Evolutionary conservation across 2,113 vertebrate species (phyloP), one percentile per base, ranked within the genome.

Genomic region (Urocitellus parryii): DNA sequence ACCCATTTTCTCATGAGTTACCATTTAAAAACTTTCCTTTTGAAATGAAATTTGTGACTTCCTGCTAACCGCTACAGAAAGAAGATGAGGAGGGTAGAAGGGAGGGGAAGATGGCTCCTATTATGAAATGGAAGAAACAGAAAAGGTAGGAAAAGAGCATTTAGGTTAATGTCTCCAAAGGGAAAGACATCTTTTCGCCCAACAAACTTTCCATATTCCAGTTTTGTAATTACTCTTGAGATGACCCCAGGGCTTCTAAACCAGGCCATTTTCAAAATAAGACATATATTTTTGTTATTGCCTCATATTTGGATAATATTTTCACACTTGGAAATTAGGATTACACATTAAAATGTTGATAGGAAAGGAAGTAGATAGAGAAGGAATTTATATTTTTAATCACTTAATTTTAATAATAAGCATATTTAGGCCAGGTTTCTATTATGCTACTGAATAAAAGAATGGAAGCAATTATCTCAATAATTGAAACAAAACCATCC

Each of bases 41-140:
- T 77, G 27, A 95, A 97, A 96, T 96, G n/a, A 96, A 76, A 51
- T 90, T 85, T 96, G 90, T 80, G 39, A 94, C 82, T 98, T 96
- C 83, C 83, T 97, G 58, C 58, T 88, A 91, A 95, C 34, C 90
- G 22, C 74, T 87, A 29, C 80, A 89, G 83, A 85, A 96, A 81
- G 25, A 7, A 85, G 48, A 65, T 51, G 56, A 24, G 7, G 42
- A 68, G 2, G 8, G 22, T 9, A 22, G 17, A 68, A 17, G 29
- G 29, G 22, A 65, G 13, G 5, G 48, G 17, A 45, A 72, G 42
- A 11, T 4, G 89, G 4, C 86, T 96, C 34, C 76, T 85, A 5
- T 68, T 94, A 61, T 68, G 56, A 89, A 95, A 87, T 90, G 65
- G 12, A 91, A 80, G 37, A 88, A 88, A 73, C 4, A 96, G 94